phyloP scores from a whole-genome alignment of 2,113 vertebrate genomes.

The Illadopsis cleaveri region DNA sequence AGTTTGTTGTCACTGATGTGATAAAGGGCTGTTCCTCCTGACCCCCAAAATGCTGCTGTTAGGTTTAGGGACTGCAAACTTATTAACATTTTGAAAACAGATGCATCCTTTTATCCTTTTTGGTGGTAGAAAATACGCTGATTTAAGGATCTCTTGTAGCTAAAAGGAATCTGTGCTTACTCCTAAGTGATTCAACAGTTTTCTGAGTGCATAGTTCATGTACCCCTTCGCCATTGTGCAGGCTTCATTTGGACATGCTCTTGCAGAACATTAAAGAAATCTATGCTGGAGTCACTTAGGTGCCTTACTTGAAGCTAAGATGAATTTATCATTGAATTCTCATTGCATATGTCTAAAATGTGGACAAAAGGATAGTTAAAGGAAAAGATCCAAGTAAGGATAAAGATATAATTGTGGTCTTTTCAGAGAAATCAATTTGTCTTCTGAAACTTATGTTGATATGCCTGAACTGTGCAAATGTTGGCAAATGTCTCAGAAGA shows the following conservation, averaged over 20 bases:
- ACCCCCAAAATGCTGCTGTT: neutral
- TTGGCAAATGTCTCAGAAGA: neutral
- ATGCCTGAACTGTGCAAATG: neutral
- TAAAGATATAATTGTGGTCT: neutral
- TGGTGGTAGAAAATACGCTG: neutral
- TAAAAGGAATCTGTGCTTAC: neutral
- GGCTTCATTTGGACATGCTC: neutral
- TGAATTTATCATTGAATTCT: neutral
- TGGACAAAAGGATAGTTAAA: neutral
- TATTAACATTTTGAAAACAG: neutral
- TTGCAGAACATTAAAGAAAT: neutral
- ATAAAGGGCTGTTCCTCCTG: neutral
- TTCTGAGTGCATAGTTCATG: neutral
- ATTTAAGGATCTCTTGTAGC: neutral
- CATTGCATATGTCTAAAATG: neutral
- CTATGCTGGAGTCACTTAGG: neutral
- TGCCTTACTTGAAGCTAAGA: slow-evolving; percentile 15
- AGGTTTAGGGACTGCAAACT: neutral
- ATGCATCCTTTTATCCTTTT: neutral
- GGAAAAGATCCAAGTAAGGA: neutral
- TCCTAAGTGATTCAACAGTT: neutral
- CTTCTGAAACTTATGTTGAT: neutral
- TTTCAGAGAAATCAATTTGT: neutral
- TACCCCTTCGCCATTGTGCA: neutral
- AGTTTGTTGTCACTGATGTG: neutral